These are phyloP conservation scores for Peromyscus leucopus DNA, from an alignment of 2,113 vertebrate genomes.

Conservation along the genomic window DNA sequence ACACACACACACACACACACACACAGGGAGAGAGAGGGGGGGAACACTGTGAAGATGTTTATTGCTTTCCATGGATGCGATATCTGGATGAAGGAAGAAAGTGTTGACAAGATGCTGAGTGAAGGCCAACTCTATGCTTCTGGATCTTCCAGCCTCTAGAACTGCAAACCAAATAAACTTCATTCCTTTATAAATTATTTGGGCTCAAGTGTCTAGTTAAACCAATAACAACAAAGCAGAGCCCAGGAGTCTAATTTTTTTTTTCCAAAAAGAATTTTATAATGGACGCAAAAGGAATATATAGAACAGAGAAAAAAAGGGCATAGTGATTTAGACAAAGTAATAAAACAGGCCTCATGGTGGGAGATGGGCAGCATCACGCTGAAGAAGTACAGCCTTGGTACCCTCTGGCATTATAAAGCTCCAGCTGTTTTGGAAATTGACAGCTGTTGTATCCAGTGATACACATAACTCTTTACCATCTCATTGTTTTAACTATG, in stretches of 20 bases:
- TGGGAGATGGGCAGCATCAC: background rate
- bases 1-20: background rate
- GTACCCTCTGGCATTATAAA: background rate
- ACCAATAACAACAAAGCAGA: background rate
- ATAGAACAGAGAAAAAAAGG: background rate
- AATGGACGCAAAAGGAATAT: slow-evolving; percentile 9
- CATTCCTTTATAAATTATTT: background rate
- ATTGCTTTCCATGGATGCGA: background rate
- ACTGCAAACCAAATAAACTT: background rate
- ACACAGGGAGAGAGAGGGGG: background rate
- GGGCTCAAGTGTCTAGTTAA: background rate
- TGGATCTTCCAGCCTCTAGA: background rate
- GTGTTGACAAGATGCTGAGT: too few species aligned
- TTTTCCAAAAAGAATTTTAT: background rate
- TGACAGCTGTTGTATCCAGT: background rate
- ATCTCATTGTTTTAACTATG: background rate
- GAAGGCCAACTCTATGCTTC: background rate
- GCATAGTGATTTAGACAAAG: background rate
- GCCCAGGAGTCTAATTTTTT: background rate
- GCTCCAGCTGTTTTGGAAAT: background rate
- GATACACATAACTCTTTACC: background rate
- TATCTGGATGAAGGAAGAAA: background rate
- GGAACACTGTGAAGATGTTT: background rate
- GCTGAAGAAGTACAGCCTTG: background rate
- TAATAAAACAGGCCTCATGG: background rate